These are phyloP conservation scores for Diorhabda carinulata DNA, from an alignment of 1,140 invertebrate genomes.

Conservation along the genomic window DNA sequence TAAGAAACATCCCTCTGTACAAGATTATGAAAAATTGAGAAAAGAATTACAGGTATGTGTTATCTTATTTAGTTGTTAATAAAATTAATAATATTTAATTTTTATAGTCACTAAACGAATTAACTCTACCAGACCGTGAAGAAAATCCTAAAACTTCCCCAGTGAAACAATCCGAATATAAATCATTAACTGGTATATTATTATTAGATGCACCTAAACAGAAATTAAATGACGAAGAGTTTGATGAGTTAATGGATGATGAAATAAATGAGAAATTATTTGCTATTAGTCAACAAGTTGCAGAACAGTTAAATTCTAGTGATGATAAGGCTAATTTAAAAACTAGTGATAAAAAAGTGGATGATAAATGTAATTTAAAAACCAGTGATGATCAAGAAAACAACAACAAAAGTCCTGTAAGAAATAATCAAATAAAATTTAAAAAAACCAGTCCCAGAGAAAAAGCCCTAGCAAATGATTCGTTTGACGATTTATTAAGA, in stretches of 20 bases:
- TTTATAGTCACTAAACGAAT: constrained; percentile 18
- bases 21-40: constrained; percentile 40
- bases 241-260: constrained; percentile 42
- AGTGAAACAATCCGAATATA: constrained; percentile 32
- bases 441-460: neutral
- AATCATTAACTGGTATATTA: constrained; percentile 17
- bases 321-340: too few relatives aligned
- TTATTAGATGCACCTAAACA: neutral
- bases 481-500: constrained; percentile 32
- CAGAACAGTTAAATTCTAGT: constrained; percentile 24
- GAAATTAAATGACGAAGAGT: constrained; percentile 15
- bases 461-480: constrained; percentile 28
- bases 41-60: constrained; percentile 32
- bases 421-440: neutral
- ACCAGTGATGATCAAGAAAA: neutral
- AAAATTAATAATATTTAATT: neutral
- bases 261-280: constrained; percentile 40
- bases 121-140: constrained; percentile 36
- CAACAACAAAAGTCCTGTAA: neutral
- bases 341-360: too few relatives aligned
- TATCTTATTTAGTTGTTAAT: neutral
- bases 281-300: constrained; percentile 38
- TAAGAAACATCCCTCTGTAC: constrained; percentile 29
- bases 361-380: too few relatives aligned
- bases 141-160: constrained; percentile 33